These are phyloP conservation scores for Garrulus glandarius DNA, from an alignment of 2,797 vertebrate genomes.

Conservation along the genomic window DNA sequence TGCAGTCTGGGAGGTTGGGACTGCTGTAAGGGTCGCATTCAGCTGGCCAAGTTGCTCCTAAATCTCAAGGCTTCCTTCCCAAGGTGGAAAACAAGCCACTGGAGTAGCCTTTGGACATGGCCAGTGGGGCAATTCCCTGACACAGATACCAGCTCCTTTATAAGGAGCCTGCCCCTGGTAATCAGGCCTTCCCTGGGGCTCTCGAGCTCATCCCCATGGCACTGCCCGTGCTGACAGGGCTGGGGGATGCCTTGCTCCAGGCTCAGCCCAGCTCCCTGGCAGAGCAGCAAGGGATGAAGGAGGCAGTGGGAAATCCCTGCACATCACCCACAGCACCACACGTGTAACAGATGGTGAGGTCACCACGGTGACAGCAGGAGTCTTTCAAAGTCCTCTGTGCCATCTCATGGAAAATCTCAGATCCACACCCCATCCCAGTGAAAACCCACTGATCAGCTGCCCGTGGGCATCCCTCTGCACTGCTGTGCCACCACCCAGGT, in stretches of 20 bases:
- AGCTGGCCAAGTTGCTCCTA: background rate
- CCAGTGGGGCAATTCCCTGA: background rate
- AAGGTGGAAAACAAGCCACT: background rate
- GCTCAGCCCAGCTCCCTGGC: background rate
- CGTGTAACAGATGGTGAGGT: background rate
- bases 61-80: background rate
- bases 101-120: background rate
- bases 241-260: background rate
- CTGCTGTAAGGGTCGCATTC: background rate
- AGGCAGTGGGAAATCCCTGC: background rate
- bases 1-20: background rate
- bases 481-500: background rate
- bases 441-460: background rate
- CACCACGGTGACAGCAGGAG: background rate
- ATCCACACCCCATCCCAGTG: background rate
- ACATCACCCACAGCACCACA: background rate
- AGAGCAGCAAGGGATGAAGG: background rate
- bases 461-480: background rate
- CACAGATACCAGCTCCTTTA: background rate
- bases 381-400: background rate
- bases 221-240: background rate
- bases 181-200: background rate
- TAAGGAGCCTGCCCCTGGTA: background rate
- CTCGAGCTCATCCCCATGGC: accelerated
- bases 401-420: background rate